Base-by-base conservation (phyloP, 2,797 vertebrate genomes). In the Schizopygopsis pylzovi region DNA sequence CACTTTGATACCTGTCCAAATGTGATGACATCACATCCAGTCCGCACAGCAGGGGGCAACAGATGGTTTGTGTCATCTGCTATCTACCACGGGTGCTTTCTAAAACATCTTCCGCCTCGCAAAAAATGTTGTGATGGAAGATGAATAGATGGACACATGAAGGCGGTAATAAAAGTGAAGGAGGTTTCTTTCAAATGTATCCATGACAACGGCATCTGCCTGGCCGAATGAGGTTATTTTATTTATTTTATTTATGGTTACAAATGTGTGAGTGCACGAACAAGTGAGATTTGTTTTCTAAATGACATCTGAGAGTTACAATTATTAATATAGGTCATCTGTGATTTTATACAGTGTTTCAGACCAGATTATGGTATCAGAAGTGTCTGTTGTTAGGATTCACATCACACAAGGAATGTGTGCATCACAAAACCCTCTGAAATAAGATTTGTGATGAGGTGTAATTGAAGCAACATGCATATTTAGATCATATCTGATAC, bases 31-130 rank as follows among this genome's bases (percentile, higher is more conserved):
- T 87, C 87, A 87, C 83, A 73, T 86, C 72, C 83, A 80, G 71
- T 87, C 70, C 43, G 54, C 85, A 86, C 87, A 87, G 83, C 61
- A 87, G 76, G 83, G 72, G 47, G 45, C 76, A 73, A 82, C 89
- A 88, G 85, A 88, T 90, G 87, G 89, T 79, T 86, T 81, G 83
- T 85, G 75, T 83, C 65, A 85, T 87, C 83, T 83, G 56, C 82
- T n/a, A 87, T 88, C 39, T 61, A 20, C 61, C 49, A 54, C 47
- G 47, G 63, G 49, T 49, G 65, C 67, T 79, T 85, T 80, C 65
- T 72, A 72, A 61, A 85, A 80, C 77, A 85, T 79, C 76, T 61
- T 71, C 52, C 52, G 8, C 67, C n/a, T 43, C 2, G 18, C 18
- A 81, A 79, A 70, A 77, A 25, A 43, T 22, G 47, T 43, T 41